These are phyloP conservation scores for Bungarus multicinctus DNA, from an alignment of 2,113 vertebrate species.

Conservation along the genomic window DNA sequence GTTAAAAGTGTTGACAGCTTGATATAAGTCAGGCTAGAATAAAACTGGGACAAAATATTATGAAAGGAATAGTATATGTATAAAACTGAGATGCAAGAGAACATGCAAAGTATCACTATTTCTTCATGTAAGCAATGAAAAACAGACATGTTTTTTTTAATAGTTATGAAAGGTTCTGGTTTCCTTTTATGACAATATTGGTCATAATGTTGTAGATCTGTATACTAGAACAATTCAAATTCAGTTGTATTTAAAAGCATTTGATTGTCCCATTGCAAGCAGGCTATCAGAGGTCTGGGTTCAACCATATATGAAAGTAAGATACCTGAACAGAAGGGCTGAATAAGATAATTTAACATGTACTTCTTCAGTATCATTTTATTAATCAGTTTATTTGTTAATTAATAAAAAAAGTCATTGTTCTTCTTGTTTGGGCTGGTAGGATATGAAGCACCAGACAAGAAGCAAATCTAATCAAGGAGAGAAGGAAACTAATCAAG, in stretches of 20 bases:
- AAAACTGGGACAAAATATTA: neutral
- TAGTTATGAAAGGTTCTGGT: neutral
- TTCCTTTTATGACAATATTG: neutral
- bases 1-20: neutral
- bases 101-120: neutral
- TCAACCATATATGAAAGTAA: neutral
- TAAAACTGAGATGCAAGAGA: neutral
- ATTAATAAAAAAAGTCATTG: neutral
- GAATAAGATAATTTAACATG: neutral
- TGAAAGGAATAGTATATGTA: neutral
- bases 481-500: no score
- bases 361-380: neutral
- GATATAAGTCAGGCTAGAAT: neutral
- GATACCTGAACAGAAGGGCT: neutral
- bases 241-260: neutral
- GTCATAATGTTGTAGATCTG: neutral
- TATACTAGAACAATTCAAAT: neutral
- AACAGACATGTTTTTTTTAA: neutral
- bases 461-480: no score
- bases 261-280: neutral
- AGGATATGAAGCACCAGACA: neutral
- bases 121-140: neutral
- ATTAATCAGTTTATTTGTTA: neutral
- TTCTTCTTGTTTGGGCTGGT: neutral
- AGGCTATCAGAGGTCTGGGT: neutral